Evolutionary conservation across 1,140 invertebrate genomes (phyloP).

Genomic region (Cyphomyrmex costatus): DNA sequence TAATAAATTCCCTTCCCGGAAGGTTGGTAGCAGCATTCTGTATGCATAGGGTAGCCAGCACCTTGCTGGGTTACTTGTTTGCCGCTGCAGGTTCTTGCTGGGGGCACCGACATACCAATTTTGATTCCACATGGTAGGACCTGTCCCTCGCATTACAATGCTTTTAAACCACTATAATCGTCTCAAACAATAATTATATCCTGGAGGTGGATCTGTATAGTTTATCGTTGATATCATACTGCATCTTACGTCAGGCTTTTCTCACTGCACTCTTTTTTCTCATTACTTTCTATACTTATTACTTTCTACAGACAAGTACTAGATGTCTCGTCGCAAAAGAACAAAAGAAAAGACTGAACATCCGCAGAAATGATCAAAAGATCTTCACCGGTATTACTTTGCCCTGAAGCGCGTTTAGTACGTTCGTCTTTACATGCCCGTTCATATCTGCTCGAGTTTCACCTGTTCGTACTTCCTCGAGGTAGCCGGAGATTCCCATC

Average conservation of each 20-base stretch:
- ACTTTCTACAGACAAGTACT: conserved; percentile 13
- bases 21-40: conserved; percentile 84
- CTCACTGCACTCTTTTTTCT: conserved; percentile 11
- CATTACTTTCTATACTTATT: conserved; percentile 28
- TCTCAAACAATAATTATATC: conserved; percentile 68
- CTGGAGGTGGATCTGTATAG: conserved; percentile 18
- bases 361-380: background rate
- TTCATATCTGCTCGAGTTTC: conserved; percentile 61
- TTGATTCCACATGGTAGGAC: conserved; percentile 81
- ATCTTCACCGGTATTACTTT: conserved; percentile 28
- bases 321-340: background rate
- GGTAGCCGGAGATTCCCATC: conserved; percentile 44
- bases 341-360: background rate
- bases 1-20: conserved; percentile 84
- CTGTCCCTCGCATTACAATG: conserved; percentile 68
- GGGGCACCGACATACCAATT: conserved; percentile 81
- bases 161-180: conserved; percentile 61
- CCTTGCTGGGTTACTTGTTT: conserved; percentile 76
- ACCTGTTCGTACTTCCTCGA: conserved; percentile 36
- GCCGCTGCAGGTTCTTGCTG: conserved; percentile 79
- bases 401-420: background rate
- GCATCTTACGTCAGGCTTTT: background rate
- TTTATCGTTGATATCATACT: conserved; percentile 22
- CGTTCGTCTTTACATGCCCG: conserved; percentile 14
- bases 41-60: conserved; percentile 85